Evolutionary conservation across 2,113 vertebrate genomes (phyloP).

Genomic region (zebrafish (Danio rerio)): GRCz12tu NC_133199.1:29602501-29603000

Average conservation of each 20-base stretch:
- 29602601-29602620: background rate
- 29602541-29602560: background rate
- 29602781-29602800: background rate
- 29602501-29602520: too few species aligned
- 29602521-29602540: too few species aligned
- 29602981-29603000: background rate
- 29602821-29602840: background rate
- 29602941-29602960: background rate
- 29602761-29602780: background rate
- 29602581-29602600: too few species aligned
- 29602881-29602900: slow-evolving; percentile 34
- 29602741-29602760: background rate
- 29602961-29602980: slow-evolving; percentile 21
- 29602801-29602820: background rate
- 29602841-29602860: background rate
- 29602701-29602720: background rate
- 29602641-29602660: background rate
- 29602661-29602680: background rate
- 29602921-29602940: slow-evolving; percentile 37
- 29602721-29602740: background rate
- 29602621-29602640: background rate
- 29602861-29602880: slow-evolving; percentile 19
- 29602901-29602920: slow-evolving; percentile 34
- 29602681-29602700: background rate
- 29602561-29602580: background rate